These are phyloP conservation scores for Belgica antarctica DNA, from an alignment of 2,888 invertebrate species.

Conservation along the genomic window DNA sequence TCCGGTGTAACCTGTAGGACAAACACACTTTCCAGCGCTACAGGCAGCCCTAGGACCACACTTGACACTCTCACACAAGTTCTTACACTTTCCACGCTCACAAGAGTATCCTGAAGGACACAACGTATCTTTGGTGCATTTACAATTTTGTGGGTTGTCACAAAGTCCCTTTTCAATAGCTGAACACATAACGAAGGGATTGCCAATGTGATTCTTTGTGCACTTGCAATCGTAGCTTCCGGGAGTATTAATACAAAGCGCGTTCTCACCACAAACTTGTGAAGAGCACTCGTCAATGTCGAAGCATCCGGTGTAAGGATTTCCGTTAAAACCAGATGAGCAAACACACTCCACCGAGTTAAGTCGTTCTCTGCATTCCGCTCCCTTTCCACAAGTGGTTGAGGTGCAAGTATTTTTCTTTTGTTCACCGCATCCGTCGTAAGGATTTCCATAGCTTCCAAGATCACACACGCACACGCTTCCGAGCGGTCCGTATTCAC, in stretches of 20 bases:
- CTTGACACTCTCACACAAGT: conserved; percentile 70
- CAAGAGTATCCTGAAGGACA: conserved; percentile 78
- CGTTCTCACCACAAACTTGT: conserved; percentile 78
- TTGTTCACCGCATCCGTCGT: conserved; percentile 72
- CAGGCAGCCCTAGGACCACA: conserved; percentile 83
- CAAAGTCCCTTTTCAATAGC: conserved; percentile 69
- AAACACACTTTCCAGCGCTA: conserved; percentile 74
- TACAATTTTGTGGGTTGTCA: conserved; percentile 66
- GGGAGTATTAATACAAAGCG: conserved; percentile 84
- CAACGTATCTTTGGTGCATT: conserved; percentile 67
- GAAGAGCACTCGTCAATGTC: conserved; percentile 80
- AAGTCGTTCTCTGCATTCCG: conserved; percentile 73
- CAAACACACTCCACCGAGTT: conserved; percentile 78
- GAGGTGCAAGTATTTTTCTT: conserved; percentile 69
- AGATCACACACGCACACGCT: conserved; percentile 81
- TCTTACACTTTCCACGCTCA: conserved; percentile 69
- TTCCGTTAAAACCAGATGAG: conserved; percentile 78
- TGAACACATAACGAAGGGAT: conserved; percentile 81
- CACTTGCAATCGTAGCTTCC: conserved; percentile 90
- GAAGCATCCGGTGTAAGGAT: conserved; percentile 80
- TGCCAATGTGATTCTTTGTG: conserved; percentile 77
- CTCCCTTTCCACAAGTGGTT: conserved; percentile 72
- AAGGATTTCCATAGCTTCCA: conserved; percentile 83
- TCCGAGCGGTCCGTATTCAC: conserved; percentile 70
- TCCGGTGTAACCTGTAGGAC: conserved; percentile 74